Percentiles rank a stretch among this genome's conserved stretches.
phyloP scores from a whole-genome alignment of 2,888 invertebrate genomes.

The Lobophora halterata region DNA sequence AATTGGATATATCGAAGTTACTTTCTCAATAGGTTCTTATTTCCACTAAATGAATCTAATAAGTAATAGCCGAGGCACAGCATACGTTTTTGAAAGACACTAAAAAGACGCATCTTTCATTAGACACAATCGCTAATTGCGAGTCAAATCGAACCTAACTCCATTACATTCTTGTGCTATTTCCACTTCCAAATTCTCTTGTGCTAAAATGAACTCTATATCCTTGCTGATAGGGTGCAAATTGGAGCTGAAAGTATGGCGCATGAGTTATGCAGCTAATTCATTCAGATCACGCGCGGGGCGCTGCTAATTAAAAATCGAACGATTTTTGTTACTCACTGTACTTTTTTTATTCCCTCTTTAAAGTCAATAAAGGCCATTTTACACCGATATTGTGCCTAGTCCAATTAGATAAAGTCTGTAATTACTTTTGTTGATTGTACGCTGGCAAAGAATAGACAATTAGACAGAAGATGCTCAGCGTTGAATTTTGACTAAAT shows the following conservation, averaged over 20 bases:
- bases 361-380: constrained; percentile 16
- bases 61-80: too few relatives aligned
- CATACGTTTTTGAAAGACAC: constrained; percentile 20
- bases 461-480: constrained; percentile 10
- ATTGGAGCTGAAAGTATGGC: constrained; percentile 17
- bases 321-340: constrained; percentile 71
- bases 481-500: constrained; percentile 9
- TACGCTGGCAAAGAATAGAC: constrained; percentile 11
- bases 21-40: too few relatives aligned
- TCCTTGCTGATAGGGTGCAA: constrained; percentile 2
- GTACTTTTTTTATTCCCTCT: constrained; percentile 44
- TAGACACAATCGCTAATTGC: constrained; percentile 67
- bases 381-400: too few relatives aligned
- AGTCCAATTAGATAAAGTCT: constrained; percentile 11
- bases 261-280: constrained; percentile 57
- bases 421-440: constrained; percentile 19
- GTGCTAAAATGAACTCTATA: constrained; percentile 11
- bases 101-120: constrained; percentile 49
- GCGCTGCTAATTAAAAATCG: constrained; percentile 76
- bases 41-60: too few relatives aligned
- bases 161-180: constrained; percentile 60
- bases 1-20: too few relatives aligned
- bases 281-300: constrained; percentile 68
- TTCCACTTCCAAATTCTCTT: constrained; percentile 33
- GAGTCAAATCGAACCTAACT: constrained; percentile 68